Evolutionary conservation across 2,888 invertebrate genomes (phyloP).

Genomic region (Troilus luridus): DNA sequence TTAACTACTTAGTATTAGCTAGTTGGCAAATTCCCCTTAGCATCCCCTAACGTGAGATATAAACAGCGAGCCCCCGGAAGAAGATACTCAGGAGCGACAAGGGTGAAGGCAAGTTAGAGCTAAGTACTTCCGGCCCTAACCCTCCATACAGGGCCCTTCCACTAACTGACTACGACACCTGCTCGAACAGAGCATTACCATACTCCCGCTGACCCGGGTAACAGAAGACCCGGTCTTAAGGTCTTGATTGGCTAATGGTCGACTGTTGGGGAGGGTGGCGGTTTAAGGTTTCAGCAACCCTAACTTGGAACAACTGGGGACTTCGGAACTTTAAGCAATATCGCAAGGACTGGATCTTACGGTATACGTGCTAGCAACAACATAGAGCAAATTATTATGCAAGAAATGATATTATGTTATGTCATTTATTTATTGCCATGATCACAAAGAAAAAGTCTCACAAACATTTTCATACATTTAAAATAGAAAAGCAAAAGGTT

Average conservation of each 20-base stretch:
- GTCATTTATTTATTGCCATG: too few relatives aligned
- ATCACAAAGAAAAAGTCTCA: too few relatives aligned
- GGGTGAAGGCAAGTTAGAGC: neutral
- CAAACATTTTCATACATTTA: too few relatives aligned
- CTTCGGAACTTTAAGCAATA: neutral
- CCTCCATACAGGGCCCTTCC: conserved; percentile 13
- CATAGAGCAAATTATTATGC: too few relatives aligned
- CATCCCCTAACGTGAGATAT: neutral
- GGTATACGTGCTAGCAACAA: neutral
- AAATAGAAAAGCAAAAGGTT: too few relatives aligned
- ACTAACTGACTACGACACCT: conserved; percentile 11
- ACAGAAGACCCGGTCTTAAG: conserved; percentile 1
- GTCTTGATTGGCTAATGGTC: conserved; percentile 22
- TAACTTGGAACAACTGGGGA: neutral
- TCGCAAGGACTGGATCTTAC: neutral
- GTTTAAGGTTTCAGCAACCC: neutral
- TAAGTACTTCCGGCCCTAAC: conserved; percentile 7
- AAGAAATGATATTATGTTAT: too few relatives aligned
- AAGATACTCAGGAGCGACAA: neutral
- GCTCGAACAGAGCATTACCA: conserved; percentile 28
- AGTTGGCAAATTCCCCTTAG: neutral
- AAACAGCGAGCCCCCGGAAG: conserved; percentile 2
- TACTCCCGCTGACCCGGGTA: neutral
- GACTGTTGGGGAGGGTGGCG: neutral
- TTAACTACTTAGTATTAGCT: neutral